Conservation (phyloP, 2,888 invertebrate genomes). For the Chrysolina oricalcia region DNA sequence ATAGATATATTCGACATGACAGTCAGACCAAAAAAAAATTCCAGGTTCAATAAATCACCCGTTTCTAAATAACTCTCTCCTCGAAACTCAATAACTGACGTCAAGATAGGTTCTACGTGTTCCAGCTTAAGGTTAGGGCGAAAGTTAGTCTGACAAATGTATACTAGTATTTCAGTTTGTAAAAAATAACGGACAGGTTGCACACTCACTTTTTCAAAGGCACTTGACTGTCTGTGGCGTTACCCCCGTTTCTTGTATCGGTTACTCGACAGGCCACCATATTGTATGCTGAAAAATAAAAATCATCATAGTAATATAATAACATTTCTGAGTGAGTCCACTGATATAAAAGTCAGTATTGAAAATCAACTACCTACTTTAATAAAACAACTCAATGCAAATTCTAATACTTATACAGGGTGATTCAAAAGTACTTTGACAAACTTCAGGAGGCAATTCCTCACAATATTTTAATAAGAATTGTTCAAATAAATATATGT, state of each 20-base stretch:
- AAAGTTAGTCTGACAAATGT: constrained; percentile 51
- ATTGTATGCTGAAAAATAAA: constrained; percentile 91
- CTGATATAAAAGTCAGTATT: too few species aligned
- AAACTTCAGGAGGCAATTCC: too few species aligned
- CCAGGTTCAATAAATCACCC: not conserved
- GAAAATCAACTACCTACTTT: too few species aligned
- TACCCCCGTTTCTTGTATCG: constrained; percentile 90
- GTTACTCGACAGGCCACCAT: constrained; percentile 98
- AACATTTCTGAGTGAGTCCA: too few species aligned
- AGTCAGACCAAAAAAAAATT: not conserved
- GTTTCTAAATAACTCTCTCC: not conserved
- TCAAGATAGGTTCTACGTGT: not conserved
- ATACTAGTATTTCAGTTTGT: too few species aligned
- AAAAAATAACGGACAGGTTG: not conserved
- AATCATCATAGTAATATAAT: not conserved
- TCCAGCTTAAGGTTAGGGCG: constrained; percentile 8
- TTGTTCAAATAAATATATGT: too few species aligned
- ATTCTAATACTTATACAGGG: too few species aligned
- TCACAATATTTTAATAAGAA: too few species aligned
- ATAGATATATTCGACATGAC: too few species aligned
- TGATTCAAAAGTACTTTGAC: too few species aligned
- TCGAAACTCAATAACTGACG: not conserved
- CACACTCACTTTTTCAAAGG: constrained; percentile 96
- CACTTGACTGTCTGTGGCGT: constrained; percentile 93
- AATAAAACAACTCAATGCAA: too few species aligned